Percentiles rank a stretch among this genome's conserved stretches.
Conservation (phyloP, 2,797 vertebrate species). For the Alfaro cultratus region DNA sequence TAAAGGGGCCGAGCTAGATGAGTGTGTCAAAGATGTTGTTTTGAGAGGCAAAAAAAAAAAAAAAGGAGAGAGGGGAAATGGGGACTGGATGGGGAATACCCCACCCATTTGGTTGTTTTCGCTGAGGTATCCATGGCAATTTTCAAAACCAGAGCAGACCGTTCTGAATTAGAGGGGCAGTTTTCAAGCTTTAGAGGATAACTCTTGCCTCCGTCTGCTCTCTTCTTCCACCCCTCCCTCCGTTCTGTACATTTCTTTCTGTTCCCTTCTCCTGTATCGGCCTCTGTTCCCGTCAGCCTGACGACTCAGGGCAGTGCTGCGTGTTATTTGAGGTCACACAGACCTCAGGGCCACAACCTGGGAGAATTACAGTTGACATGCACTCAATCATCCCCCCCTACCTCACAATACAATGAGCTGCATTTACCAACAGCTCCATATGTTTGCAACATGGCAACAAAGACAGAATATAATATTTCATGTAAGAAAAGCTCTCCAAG, state of each 20-base stretch:
- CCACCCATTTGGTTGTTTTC: constrained; percentile 71
- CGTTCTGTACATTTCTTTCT: constrained; percentile 1
- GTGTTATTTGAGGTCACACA: constrained; percentile 71
- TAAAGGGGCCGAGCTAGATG: constrained; percentile 36
- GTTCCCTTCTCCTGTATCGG: constrained; percentile 15
- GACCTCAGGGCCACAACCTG: constrained; percentile 63
- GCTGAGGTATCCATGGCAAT: constrained; percentile 64
- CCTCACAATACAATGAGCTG: constrained; percentile 57
- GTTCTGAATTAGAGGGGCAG: constrained; percentile 45
- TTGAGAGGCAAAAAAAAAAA: constrained; percentile 16
- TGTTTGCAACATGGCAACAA: constrained; percentile 65
- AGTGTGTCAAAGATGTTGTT: constrained; percentile 21
- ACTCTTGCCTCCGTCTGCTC: constrained; percentile 23
- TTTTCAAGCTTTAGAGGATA: constrained; percentile 51
- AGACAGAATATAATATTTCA: constrained; percentile 39
- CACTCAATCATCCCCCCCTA: constrained; percentile 64
- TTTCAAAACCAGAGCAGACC: constrained; percentile 54
- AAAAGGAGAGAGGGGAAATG: constrained; percentile 20
- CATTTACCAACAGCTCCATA: constrained; percentile 67
- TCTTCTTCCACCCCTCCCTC: neutral
- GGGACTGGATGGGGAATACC: constrained; percentile 49
- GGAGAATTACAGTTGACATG: constrained; percentile 64
- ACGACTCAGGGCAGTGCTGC: constrained; percentile 43
- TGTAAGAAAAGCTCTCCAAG: constrained; percentile 31
- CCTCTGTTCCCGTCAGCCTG: constrained; percentile 33